Evolutionary conservation across 2,113 vertebrate genomes (phyloP).

Genomic region (Charadrius vociferus): DNA sequence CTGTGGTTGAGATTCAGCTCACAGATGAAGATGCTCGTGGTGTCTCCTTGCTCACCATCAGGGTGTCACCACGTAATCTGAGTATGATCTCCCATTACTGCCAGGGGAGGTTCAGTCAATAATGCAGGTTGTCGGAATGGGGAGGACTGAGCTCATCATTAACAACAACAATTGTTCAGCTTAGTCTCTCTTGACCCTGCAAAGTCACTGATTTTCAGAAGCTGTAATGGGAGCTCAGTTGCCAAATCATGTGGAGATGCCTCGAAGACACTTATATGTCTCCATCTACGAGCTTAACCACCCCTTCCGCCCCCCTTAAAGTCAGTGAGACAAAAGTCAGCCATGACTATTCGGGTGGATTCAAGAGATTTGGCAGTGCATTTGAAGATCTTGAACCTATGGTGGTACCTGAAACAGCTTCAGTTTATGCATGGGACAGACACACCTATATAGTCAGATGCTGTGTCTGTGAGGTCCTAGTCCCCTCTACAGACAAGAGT

Average conservation of each 20-base stretch:
- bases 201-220: neutral
- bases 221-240: neutral
- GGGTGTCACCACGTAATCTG: neutral
- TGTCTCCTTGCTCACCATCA: neutral
- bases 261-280: neutral
- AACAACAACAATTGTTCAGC: neutral
- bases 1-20: neutral
- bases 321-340: neutral
- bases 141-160: neutral
- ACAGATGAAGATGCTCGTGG: neutral
- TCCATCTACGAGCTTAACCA: neutral
- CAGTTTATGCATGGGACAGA: neutral
- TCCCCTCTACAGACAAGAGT: neutral
- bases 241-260: neutral
- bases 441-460: neutral
- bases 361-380: neutral
- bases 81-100: neutral
- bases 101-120: neutral
- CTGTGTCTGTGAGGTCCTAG: neutral
- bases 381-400: neutral
- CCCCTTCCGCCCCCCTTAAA: neutral
- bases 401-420: neutral
- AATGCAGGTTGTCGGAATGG: neutral
- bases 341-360: neutral
- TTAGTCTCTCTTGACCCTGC: neutral